Conservation (phyloP, 2,888 invertebrate species). For the Drosophila cognata region DNA sequence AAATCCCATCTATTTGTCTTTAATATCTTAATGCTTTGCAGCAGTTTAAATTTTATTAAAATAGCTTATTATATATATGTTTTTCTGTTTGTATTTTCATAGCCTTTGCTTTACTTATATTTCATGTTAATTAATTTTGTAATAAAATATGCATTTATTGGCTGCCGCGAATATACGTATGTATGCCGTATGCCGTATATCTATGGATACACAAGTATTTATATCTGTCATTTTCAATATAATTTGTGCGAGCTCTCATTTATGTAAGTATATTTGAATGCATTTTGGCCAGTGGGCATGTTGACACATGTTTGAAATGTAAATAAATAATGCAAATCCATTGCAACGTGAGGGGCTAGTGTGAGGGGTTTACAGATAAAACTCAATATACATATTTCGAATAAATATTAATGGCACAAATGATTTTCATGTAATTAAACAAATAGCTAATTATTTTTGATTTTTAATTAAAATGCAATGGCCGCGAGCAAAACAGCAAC, state of each 20-base stretch:
- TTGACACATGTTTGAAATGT: conserved; percentile 80
- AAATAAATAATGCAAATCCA: conserved; percentile 70
- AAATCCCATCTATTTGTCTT: conserved; percentile 48
- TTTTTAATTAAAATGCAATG: conserved; percentile 77
- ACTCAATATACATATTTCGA: conserved; percentile 47
- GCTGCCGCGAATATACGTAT: conserved; percentile 49
- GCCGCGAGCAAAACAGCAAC: conserved; percentile 51
- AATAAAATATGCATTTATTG: conserved; percentile 78
- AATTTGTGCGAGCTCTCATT: conserved; percentile 59
- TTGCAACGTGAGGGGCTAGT: background rate
- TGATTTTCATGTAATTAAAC: conserved; percentile 79
- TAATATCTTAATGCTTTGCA: conserved; percentile 52
- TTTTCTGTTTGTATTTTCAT: conserved; percentile 6
- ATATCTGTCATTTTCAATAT: conserved; percentile 54
- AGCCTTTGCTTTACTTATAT: conserved; percentile 53
- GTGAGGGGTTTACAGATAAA: conserved; percentile 28
- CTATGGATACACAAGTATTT: conserved; percentile 29
- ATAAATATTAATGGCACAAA: conserved; percentile 77
- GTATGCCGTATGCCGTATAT: conserved; percentile 33
- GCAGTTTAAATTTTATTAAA: conserved; percentile 37
- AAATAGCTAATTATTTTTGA: conserved; percentile 81
- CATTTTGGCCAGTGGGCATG: conserved; percentile 65
- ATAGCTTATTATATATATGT: conserved; percentile 22
- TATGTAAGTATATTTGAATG: conserved; percentile 54
- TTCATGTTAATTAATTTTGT: conserved; percentile 78